Evolutionary conservation across 2,113 vertebrate genomes (phyloP).

Genomic region (Gymnarchus niloticus): DNA sequence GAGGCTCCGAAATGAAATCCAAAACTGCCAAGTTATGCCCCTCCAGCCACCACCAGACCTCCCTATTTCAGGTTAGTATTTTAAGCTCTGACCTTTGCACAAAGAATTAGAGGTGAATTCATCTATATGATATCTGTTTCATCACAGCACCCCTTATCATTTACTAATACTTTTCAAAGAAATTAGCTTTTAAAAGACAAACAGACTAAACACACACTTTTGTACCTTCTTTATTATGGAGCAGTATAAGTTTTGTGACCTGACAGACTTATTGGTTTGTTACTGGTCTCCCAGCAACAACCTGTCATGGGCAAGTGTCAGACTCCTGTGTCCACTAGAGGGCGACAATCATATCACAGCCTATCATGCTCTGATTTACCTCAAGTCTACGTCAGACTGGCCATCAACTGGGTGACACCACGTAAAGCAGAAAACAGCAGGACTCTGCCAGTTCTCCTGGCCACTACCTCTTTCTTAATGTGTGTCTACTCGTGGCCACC

Average conservation of each 20-base stretch:
- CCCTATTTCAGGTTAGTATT: background rate
- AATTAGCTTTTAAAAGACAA: background rate
- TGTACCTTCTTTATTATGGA: background rate
- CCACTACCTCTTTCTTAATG: background rate
- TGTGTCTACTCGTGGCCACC: constrained; percentile 27
- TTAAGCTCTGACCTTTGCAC: constrained; percentile 11
- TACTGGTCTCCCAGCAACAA: background rate
- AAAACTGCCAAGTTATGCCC: background rate
- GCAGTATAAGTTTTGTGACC: background rate
- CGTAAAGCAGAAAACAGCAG: constrained; percentile 3
- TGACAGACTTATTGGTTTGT: background rate
- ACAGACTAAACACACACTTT: background rate
- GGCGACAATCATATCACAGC: background rate
- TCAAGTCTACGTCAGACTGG: constrained; percentile 20
- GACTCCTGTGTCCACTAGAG: background rate
- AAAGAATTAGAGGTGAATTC: background rate
- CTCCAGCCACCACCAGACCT: background rate
- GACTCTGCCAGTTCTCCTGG: background rate
- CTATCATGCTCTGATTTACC: background rate
- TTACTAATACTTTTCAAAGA: background rate
- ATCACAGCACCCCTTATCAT: background rate
- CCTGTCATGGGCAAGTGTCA: too few relatives aligned
- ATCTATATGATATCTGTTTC: background rate
- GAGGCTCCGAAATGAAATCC: background rate
- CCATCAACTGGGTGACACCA: constrained; percentile 32